Evolutionary conservation across 2,797 vertebrate genomes (phyloP).

Genomic region (Orientallactaga sibirica): DNA sequence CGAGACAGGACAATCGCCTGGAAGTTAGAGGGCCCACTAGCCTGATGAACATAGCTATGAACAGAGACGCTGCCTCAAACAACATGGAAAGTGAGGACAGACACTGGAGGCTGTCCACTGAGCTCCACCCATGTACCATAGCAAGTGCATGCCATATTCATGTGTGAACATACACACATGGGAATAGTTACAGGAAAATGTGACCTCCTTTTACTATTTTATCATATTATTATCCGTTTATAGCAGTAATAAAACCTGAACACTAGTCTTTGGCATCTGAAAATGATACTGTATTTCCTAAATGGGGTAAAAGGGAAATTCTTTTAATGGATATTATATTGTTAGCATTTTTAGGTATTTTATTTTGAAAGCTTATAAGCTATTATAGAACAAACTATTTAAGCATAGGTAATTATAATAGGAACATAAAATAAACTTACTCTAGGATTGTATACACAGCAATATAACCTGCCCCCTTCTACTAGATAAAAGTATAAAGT

Average conservation of each 20-base stretch:
- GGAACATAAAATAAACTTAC: neutral
- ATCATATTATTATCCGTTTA: neutral
- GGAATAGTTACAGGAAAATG: neutral
- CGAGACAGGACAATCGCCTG: too few species aligned
- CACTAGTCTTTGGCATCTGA: constrained; percentile 16
- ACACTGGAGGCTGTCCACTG: too few species aligned
- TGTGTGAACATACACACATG: too few species aligned
- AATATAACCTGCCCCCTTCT: neutral
- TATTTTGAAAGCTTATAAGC: neutral
- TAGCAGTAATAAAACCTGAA: constrained; percentile 23
- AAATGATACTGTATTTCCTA: neutral
- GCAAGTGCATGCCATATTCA: too few species aligned
- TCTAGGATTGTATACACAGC: neutral
- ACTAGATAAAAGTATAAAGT: neutral
- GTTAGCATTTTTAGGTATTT: neutral
- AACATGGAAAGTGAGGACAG: too few species aligned
- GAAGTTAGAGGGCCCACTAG: too few species aligned
- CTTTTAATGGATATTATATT: neutral
- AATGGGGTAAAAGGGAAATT: constrained; percentile 12
- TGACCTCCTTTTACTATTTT: neutral
- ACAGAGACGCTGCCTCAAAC: too few species aligned
- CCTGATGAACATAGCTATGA: too few species aligned
- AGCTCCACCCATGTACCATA: too few species aligned
- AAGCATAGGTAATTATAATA: neutral
- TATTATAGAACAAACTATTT: neutral